Percentiles rank a stretch among this genome's conserved stretches.
Conservation (phyloP, 2,113 vertebrate species). For the Ailurus styani region DNA sequence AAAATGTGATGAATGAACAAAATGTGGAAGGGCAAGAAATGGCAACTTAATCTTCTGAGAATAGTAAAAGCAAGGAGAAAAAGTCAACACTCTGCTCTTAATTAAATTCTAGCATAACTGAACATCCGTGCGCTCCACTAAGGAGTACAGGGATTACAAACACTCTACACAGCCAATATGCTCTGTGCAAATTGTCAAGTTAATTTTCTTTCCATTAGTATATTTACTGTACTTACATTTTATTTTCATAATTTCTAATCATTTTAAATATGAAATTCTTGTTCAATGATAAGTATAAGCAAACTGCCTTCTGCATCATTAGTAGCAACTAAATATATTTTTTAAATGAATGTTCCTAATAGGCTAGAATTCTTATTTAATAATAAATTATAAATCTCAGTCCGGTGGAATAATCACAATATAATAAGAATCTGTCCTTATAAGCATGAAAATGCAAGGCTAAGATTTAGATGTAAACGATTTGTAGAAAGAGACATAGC, state of each 20-base stretch:
- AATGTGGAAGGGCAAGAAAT: neutral
- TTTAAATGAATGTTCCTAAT: conserved; percentile 56
- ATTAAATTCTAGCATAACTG: conserved; percentile 17
- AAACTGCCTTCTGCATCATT: conserved; percentile 11
- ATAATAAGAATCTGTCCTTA: conserved; percentile 41
- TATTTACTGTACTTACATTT: neutral
- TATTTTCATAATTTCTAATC: neutral
- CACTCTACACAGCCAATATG: neutral
- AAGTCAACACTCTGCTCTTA: neutral
- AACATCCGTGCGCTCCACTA: neutral
- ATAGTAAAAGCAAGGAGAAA: neutral
- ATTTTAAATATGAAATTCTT: conserved; percentile 27
- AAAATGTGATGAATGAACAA: conserved; percentile 33
- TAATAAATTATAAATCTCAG: conserved; percentile 64
- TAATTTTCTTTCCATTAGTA: conserved; percentile 20
- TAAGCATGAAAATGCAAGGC: conserved; percentile 50
- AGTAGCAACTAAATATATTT: conserved; percentile 44
- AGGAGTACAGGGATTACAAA: neutral
- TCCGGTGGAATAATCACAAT: conserved; percentile 53
- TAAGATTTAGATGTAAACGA: conserved; percentile 45
- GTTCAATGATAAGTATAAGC: conserved; percentile 46
- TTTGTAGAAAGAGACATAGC: conserved; percentile 39
- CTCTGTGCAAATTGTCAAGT: conserved; percentile 13
- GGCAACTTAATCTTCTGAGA: conserved; percentile 5
- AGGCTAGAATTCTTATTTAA: neutral